A percentile compares a stretch with the other conserved stretches of the same genome.
Evolutionary conservation across 2,113 vertebrate genomes (phyloP).

Genomic region (Lichenostomus cassidix): DNA sequence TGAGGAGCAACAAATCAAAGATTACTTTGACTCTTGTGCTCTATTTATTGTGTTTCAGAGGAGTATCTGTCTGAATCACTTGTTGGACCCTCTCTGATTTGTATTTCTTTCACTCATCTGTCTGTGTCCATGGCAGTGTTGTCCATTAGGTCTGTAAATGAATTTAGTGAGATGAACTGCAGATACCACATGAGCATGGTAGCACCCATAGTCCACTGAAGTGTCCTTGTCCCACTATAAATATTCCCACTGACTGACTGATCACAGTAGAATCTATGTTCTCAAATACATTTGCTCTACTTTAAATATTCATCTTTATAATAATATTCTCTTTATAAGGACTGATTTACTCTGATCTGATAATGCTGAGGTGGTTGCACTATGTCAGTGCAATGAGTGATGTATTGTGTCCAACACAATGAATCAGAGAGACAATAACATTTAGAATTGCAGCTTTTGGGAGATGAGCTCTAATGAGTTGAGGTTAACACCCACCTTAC

Average conservation of each 20-base stretch:
- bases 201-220: background rate
- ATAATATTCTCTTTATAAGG: background rate
- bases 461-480: background rate
- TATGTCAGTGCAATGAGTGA: background rate
- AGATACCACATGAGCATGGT: background rate
- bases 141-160: background rate
- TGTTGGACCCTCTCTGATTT: background rate
- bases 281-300: background rate
- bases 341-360: background rate
- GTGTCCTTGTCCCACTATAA: background rate
- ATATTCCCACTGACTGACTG: background rate
- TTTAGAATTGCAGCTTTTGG: background rate
- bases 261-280: background rate
- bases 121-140: background rate
- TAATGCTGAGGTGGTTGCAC: background rate
- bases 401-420: background rate
- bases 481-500: background rate
- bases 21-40: background rate
- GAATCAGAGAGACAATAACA: background rate
- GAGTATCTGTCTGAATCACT: background rate
- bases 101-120: background rate
- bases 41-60: background rate
- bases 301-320: background rate
- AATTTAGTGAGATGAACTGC: background rate
- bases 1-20: background rate